Evolutionary conservation across 2,797 vertebrate species (phyloP), one percentile per base, ranked within the genome.

Genomic region (Chrosomus eos): DNA sequence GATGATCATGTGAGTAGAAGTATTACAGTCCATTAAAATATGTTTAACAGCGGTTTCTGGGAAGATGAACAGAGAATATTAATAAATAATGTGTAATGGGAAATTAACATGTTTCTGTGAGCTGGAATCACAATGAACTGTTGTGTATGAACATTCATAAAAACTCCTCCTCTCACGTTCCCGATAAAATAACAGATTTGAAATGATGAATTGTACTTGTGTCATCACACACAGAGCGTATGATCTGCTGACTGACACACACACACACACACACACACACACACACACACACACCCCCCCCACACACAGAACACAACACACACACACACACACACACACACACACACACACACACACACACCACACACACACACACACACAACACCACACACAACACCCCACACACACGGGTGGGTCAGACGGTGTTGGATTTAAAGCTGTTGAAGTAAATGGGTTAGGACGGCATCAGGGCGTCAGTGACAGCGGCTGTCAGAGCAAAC

Each of bases 401-500:
- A n/a, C 31, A 33, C 31, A 33, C 31, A 33, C 31, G 3, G 31
- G 43, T 33, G 43, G 77, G 77, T 67, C 77, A 66, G 60, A 7
- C 77, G 18, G 26, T 8, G 58, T 79, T 64, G 48, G 76, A 48
- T 66, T 48, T 45, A 7, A 48, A 48, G 26, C 3, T 67, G 76
- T 23, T 81, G 79, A 70, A 53, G 64, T 45, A 89, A 90, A 88
- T 83, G 88, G 80, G 85, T 70, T 40, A 70, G 3, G 79, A 81
- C 66, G 40, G 64, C 64, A 23, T 23, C 66, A 23, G 33, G 19
- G 75, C 4, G 6, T 9, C 66, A 7, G 23, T 71, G 67, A 71
- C 67, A 55, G 66, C 26, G 31, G 31, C 78, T 71, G 80, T 81
- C 80, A 18, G 67, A 81, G 70, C 48, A 31, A 53, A 43, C 66